Conservation (phyloP, 1,140 invertebrate genomes). For the Oedothorax gibbosus region DNA sequence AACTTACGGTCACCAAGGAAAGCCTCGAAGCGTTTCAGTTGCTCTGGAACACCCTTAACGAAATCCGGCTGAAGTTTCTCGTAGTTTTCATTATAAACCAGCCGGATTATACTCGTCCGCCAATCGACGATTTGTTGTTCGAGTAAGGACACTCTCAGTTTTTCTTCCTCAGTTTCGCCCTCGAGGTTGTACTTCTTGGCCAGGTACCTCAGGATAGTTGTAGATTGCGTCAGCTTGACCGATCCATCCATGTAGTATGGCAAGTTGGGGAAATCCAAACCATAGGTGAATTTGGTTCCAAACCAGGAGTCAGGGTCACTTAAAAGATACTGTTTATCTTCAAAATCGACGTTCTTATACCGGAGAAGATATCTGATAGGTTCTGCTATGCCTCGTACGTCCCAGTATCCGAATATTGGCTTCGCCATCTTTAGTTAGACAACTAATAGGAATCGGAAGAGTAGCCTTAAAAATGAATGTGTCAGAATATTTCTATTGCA, state of each 20-base stretch:
- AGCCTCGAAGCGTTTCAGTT: constrained; percentile 67
- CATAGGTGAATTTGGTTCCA: constrained; percentile 65
- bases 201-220: constrained; percentile 72
- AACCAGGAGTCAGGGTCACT: constrained; percentile 65
- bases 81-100: constrained; percentile 51
- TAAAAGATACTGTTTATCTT: constrained; percentile 71
- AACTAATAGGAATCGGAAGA: constrained; percentile 66
- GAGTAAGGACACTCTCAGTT: constrained; percentile 69
- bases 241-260: constrained; percentile 64
- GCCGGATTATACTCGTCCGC: constrained; percentile 66
- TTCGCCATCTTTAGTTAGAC: constrained; percentile 66
- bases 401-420: constrained; percentile 75
- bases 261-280: constrained; percentile 67
- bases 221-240: constrained; percentile 68
- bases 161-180: constrained; percentile 68
- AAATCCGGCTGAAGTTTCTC: constrained; percentile 61
- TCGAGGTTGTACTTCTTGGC: constrained; percentile 65
- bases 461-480: constrained; percentile 65
- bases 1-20: constrained; percentile 69
- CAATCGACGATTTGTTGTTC: constrained; percentile 70
- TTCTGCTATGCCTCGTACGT: constrained; percentile 78
- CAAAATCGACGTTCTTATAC: constrained; percentile 78
- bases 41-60: constrained; percentile 64
- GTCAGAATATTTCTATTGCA: no score
- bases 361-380: constrained; percentile 79